phyloP scores from a whole-genome alignment of 2,888 invertebrate genomes.

The Mesorhabditis belari region DNA sequence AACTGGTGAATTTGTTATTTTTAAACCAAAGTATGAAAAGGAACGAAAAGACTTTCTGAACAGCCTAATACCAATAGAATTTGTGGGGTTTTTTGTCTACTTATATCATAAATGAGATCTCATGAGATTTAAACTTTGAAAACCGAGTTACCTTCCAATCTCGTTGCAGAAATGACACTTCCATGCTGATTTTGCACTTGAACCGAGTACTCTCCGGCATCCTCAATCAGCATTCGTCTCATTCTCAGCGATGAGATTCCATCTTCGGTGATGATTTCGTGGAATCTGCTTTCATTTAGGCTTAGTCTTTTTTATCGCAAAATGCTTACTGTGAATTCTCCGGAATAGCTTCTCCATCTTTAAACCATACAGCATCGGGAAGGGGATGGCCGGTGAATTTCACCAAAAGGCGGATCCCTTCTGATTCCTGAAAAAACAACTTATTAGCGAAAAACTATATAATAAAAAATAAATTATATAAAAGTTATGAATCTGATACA shows the following conservation, averaged over 20 bases:
- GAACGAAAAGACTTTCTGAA: too few species aligned
- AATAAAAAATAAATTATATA: too few species aligned
- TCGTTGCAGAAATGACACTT: slow-evolving; percentile 64
- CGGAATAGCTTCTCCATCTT: slow-evolving; percentile 3
- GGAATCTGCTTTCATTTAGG: slow-evolving; percentile 25
- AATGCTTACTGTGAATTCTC: slow-evolving; percentile 2
- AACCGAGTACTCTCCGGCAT: slow-evolving; percentile 78
- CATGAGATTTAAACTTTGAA: too few species aligned
- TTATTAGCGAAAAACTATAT: too few species aligned
- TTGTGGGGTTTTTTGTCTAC: too few species aligned
- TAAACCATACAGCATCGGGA: slow-evolving; percentile 7
- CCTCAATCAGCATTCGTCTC: slow-evolving; percentile 60
- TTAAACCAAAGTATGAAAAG: too few species aligned
- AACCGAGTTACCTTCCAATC: slow-evolving; percentile 10
- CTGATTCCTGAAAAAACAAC: slow-evolving; percentile 5
- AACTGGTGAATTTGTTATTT: too few species aligned
- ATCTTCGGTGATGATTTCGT: slow-evolving; percentile 48
- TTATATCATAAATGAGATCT: too few species aligned
- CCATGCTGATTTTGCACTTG: slow-evolving; percentile 75
- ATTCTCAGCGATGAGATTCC: slow-evolving; percentile 45
- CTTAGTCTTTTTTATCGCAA: background rate
- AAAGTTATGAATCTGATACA: too few species aligned
- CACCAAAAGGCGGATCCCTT: slow-evolving; percentile 7
- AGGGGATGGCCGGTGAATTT: slow-evolving; percentile 8
- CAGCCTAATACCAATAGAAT: too few species aligned